Conservation (phyloP, 1,140 invertebrate genomes). For the Pinna nobilis region DNA sequence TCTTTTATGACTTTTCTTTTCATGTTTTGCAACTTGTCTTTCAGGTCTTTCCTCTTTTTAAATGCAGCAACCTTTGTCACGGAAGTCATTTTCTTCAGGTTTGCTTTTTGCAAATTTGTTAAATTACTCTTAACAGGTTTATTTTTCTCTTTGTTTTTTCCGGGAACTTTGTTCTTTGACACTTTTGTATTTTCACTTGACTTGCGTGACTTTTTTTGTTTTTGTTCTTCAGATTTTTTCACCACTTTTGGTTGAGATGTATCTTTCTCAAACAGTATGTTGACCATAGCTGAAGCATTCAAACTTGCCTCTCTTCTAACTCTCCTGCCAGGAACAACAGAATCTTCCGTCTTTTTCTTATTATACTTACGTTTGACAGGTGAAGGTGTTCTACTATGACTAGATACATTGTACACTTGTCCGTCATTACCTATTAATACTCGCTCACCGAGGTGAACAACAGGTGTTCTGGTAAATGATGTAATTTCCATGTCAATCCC, state of each 20-base stretch:
- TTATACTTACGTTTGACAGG: slow-evolving; percentile 18
- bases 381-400: slow-evolving; percentile 3
- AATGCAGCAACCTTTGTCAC: not conserved
- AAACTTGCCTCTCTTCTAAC: slow-evolving; percentile 39
- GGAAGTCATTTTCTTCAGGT: not conserved
- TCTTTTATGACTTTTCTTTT: not conserved
- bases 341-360: slow-evolving; percentile 21
- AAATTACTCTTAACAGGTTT: not conserved
- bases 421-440: not conserved
- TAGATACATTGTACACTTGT: not conserved
- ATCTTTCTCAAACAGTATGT: slow-evolving; percentile 43
- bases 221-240: slow-evolving; percentile 8
- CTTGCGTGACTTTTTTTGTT: not conserved
- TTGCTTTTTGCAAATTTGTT: not conserved
- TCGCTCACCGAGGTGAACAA: slow-evolving; percentile 16
- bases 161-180: not conserved
- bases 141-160: slow-evolving; percentile 1
- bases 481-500: not conserved
- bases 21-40: slow-evolving; percentile 6
- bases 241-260: slow-evolving; percentile 23
- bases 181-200: not conserved
- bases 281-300: slow-evolving; percentile 40
- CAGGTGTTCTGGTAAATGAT: slow-evolving; percentile 6
- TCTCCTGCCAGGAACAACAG: slow-evolving; percentile 21
- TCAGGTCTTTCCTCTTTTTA: slow-evolving; percentile 7